Conservation (phyloP, 2,797 vertebrate species). For the Poeciliopsis presidionis region DNA sequence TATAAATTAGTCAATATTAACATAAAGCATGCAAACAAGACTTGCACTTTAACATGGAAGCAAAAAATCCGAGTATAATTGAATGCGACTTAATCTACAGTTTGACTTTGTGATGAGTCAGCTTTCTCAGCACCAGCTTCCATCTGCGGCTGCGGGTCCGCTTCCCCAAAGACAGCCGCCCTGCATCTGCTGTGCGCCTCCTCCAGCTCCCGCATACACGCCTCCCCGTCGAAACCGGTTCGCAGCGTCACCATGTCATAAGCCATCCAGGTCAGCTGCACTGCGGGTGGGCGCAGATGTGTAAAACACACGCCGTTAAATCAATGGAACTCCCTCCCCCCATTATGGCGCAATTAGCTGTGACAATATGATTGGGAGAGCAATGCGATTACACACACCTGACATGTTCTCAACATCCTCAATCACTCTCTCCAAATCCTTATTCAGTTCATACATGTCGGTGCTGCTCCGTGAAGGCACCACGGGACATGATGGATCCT, state of each 20-base stretch:
- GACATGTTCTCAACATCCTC: slow-evolving; percentile 72
- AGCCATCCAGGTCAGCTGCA: slow-evolving; percentile 85
- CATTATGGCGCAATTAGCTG: background rate
- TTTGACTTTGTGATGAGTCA: background rate
- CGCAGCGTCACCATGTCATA: slow-evolving; percentile 85
- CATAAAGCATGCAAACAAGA: background rate
- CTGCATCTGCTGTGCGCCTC: slow-evolving; percentile 80
- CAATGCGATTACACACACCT: slow-evolving; percentile 52
- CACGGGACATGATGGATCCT: slow-evolving; percentile 1
- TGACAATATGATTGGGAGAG: background rate
- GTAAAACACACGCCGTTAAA: background rate
- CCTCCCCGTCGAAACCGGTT: slow-evolving; percentile 79
- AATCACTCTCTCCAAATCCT: slow-evolving; percentile 71
- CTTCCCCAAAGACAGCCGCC: slow-evolving; percentile 48
- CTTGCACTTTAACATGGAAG: background rate
- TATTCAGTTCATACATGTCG: slow-evolving; percentile 53
- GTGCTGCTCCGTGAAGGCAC: slow-evolving; percentile 5
- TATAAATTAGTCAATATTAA: background rate
- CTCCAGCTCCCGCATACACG: slow-evolving; percentile 76
- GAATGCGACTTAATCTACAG: background rate
- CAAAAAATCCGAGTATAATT: background rate
- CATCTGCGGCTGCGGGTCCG: background rate
- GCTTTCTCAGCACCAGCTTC: background rate
- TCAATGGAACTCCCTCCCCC: background rate
- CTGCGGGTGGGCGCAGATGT: slow-evolving; percentile 71